Evolutionary conservation across 2,797 vertebrate genomes (phyloP).

Genomic region (Lemur catta): DNA sequence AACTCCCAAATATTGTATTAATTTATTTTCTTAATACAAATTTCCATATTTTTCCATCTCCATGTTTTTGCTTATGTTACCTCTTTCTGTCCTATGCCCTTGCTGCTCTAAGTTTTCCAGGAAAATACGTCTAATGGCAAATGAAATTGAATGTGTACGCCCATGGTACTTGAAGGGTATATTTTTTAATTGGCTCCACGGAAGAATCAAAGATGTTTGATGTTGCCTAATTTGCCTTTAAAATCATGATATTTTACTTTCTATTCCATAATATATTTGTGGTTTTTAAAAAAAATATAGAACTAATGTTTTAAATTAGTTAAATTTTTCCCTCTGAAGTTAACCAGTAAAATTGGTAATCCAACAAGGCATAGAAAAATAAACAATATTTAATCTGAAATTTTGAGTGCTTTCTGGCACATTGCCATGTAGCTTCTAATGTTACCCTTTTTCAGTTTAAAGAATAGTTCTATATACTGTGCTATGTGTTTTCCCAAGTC

Average conservation of each 20-base stretch:
- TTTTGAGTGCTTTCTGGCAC: not conserved
- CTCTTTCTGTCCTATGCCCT: not conserved
- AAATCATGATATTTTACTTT: slow-evolving; percentile 19
- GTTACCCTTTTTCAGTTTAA: slow-evolving; percentile 5
- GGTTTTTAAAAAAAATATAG: not conserved
- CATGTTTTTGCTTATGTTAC: not conserved
- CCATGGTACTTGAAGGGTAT: not conserved
- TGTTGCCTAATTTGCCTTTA: not conserved
- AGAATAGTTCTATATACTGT: not conserved
- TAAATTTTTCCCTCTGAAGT: slow-evolving; percentile 22
- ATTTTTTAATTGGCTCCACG: not conserved
- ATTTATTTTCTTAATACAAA: slow-evolving; percentile 13
- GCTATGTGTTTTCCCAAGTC: not conserved
- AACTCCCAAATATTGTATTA: not conserved
- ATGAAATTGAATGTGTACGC: not conserved
- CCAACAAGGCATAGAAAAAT: not conserved
- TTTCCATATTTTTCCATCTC: not conserved
- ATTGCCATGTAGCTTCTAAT: not conserved
- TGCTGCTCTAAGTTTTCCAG: slow-evolving; percentile 9
- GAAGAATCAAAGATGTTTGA: not conserved
- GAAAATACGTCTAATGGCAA: not conserved
- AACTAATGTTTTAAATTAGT: slow-evolving; percentile 22
- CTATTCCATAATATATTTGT: not conserved
- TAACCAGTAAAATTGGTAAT: not conserved
- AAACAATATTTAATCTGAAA: slow-evolving; percentile 39